Conservation (phyloP, 2,888 invertebrate species). For the Oscheius sp. region DNA sequence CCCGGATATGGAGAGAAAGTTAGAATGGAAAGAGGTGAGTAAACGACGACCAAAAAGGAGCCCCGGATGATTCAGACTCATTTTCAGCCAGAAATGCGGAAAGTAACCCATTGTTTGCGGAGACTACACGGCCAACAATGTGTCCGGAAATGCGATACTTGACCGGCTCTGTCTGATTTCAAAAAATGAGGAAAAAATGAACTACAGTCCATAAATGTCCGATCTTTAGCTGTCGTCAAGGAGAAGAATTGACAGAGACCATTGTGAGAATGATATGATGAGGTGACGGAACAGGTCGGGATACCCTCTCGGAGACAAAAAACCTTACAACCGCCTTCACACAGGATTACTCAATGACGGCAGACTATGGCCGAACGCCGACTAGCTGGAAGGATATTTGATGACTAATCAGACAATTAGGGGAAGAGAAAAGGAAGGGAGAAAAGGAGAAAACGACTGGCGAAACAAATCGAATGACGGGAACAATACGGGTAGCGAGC, state of each 20-base stretch:
- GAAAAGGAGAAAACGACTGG: neutral
- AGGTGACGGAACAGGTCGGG: slow-evolving; percentile 29
- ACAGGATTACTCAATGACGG: neutral
- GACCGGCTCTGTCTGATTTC: slow-evolving; percentile 5
- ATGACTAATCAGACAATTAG: neutral
- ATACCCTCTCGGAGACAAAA: slow-evolving; percentile 2
- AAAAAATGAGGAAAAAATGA: neutral
- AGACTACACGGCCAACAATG: slow-evolving; percentile 22
- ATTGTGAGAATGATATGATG: slow-evolving; percentile 28
- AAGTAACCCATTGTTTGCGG: slow-evolving; percentile 23
- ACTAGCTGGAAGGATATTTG: neutral
- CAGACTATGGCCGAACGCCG: neutral
- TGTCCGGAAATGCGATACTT: slow-evolving; percentile 29
- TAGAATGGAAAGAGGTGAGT: neutral
- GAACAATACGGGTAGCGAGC: neutral
- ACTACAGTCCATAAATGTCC: slow-evolving; percentile 14
- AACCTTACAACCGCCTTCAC: slow-evolving; percentile 13
- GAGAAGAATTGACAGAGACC: slow-evolving; percentile 1
- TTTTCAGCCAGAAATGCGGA: neutral
- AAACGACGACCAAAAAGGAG: neutral
- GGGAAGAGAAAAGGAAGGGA: neutral
- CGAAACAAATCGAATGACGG: neutral
- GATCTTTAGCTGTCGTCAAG: neutral
- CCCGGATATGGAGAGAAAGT: slow-evolving; percentile 14
- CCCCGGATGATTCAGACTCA: slow-evolving; percentile 1